Conservation (phyloP, 2,113 vertebrate species). For the Gambusia affinis region DNA sequence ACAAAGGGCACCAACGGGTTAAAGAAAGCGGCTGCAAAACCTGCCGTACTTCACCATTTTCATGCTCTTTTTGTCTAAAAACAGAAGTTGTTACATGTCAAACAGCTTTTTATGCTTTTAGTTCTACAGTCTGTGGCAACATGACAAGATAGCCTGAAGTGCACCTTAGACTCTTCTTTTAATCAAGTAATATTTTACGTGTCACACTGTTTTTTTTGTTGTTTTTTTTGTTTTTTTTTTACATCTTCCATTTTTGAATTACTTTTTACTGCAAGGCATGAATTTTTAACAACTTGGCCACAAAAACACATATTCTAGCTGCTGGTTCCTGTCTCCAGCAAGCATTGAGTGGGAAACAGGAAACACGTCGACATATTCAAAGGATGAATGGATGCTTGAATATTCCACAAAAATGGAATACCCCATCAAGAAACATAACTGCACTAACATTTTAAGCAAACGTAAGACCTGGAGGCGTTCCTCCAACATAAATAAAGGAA, state of each 20-base stretch:
- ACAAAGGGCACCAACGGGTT: background rate
- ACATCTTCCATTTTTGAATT: conserved; percentile 7
- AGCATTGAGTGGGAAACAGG: too few relatives aligned
- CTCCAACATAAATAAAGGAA: too few relatives aligned
- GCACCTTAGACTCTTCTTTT: conserved; percentile 20
- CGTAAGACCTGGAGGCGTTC: too few relatives aligned
- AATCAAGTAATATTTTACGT: background rate
- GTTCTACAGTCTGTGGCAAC: conserved; percentile 7
- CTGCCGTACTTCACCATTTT: background rate
- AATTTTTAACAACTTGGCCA: conserved; percentile 42
- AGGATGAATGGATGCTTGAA: too few relatives aligned
- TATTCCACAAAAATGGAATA: too few relatives aligned
- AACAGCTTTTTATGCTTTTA: conserved; percentile 1
- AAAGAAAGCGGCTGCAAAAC: background rate
- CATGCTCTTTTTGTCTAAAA: background rate
- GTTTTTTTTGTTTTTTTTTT: background rate
- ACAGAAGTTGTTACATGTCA: conserved; percentile 1
- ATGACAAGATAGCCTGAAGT: conserved; percentile 7
- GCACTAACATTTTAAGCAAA: too few relatives aligned
- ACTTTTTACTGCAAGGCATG: background rate
- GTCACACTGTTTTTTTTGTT: background rate
- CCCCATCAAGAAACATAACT: too few relatives aligned
- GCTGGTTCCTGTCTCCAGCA: too few relatives aligned
- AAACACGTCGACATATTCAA: too few relatives aligned
- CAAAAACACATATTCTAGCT: background rate